A percentile compares a stretch with the other conserved stretches of the same genome.
Conservation (phyloP, 2,888 invertebrate genomes). For the Rhopalosiphum nymphaeae region DNA sequence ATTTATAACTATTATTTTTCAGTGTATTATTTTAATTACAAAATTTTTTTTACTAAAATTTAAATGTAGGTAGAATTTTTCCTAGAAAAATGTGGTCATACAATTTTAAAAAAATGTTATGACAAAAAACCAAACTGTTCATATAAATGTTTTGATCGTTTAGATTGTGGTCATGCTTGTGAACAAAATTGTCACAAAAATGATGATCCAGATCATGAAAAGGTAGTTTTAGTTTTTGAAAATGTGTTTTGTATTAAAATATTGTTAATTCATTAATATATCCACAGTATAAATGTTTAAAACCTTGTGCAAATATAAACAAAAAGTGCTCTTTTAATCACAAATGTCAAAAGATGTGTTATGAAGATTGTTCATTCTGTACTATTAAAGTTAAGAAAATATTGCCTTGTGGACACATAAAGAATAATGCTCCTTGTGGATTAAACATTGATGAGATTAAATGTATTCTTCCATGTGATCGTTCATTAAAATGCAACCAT, state of each 20-base stretch:
- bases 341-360: constrained; percentile 73
- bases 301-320: constrained; percentile 72
- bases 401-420: constrained; percentile 72
- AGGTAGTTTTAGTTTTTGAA: constrained; percentile 69
- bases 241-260: not conserved
- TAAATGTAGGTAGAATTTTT: constrained; percentile 34
- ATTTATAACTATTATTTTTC: constrained; percentile 23
- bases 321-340: constrained; percentile 73
- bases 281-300: constrained; percentile 71
- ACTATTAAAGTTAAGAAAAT: constrained; percentile 71
- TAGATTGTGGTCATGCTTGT: constrained; percentile 79
- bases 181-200: constrained; percentile 73
- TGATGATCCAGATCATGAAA: constrained; percentile 75
- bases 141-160: constrained; percentile 72
- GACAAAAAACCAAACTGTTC: constrained; percentile 62
- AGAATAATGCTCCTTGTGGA: constrained; percentile 71
- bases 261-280: not conserved
- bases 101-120: constrained; percentile 72
- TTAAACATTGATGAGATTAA: constrained; percentile 70
- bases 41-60: constrained; percentile 11
- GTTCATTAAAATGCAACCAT: constrained; percentile 73
- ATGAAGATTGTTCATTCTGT: constrained; percentile 73
- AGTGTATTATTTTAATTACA: not conserved
- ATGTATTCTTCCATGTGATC: constrained; percentile 73
- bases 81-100: constrained; percentile 70